Evolutionary conservation across 2,888 invertebrate genomes (phyloP), one percentile per base, ranked within the genome.

Genomic region (Andrena haemorrhoa): DNA sequence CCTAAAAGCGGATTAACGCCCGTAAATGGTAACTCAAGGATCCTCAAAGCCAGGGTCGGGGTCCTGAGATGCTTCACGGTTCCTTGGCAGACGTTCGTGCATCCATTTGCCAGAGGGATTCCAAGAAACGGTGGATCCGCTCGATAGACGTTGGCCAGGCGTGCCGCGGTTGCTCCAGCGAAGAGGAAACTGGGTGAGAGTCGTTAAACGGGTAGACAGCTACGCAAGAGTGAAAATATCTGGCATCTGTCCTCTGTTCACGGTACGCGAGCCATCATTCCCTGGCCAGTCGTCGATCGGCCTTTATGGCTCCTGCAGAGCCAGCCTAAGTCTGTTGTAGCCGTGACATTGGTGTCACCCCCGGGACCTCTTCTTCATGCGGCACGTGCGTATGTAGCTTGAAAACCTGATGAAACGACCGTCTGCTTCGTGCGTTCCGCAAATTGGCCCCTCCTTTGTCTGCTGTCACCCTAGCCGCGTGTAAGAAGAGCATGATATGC

Each of bases 311-410:
- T 16, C 23, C 12, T 7, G 26, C 26, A 23, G 47, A 56, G 20
- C 20, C 20, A 51, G 7, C 29, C 35, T n/a, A 16, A 20, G 33
- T 20, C 20, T 20, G 33, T n/a, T 20, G 12, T 2, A 2, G 2
- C 20, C 33, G 7, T n/a, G 23, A 16, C 29, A n/a, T 3, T 4
- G n/a, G 4, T 12, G 20, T 12, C 10, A 53, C 10, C 23, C 10
- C 1, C 8, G 8, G 56, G 12, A 10, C 51, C 49, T 1, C 23
- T 53, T 29, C 12, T 5, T 33, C 70, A 63, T 63, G 53, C 75
- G 70, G 3, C 51, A 20, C 70, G 51, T 61, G 41, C 70, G 75
- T 69, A 51, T 70, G 61, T 5, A 70, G 70, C 75, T 70, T 75
- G 61, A 63, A 75, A 75, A 70, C 70, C 16, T 53, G 2, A 35